Base-by-base conservation (phyloP, 2,113 vertebrate species). In the Anoura caudifer region DNA sequence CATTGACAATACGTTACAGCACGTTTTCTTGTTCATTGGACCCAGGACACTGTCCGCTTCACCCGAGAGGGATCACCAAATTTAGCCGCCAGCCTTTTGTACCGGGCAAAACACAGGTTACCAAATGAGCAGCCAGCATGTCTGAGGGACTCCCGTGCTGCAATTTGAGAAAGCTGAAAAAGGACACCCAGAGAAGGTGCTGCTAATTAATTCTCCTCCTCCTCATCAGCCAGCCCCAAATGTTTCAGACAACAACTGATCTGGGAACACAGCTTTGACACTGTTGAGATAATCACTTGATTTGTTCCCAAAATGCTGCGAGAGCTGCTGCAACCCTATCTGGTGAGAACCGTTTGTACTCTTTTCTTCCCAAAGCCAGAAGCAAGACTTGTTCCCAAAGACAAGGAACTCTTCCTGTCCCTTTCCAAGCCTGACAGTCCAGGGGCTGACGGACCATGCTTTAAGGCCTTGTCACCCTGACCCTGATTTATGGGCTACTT, bases 161-260 rank as follows among this genome's bases (percentile, higher is more conserved):
- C 85, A 94, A 96, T 33, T 28, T 8, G 96, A 97, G 97, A 95
- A 86, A 94, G 38, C 92, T 98, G 96, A 75, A 97, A 97, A 94
- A 54, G 84, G 96, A 97, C 76, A 95, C 96, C 47, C 1, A 52
- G 50, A 50, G 28, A 89, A 17, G 28, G 91, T 67, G 69, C 63
- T 47, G 72, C 95, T 93, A 85, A 96, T 95, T 86, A 95, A 83
- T 82, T 79, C 94, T 73, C 50, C 90, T 88, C 91, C 45, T 47
- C 45, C 56, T n/a, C 77, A 47, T 69, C 47, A n/a, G 94, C 56
- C 45, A 77, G 73, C 67, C 90, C 84, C 86, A 75, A 94, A 90
- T 28, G 92, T 92, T 97, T 90, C 92, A 38, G 70, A 80, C 36
- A 56, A 83, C 75, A 50, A 72, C 43, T 54, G 87, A 93, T 84